Evolutionary conservation across 2,888 invertebrate genomes (phyloP).

Genomic region (Amphipyra tragopoginis): DNA sequence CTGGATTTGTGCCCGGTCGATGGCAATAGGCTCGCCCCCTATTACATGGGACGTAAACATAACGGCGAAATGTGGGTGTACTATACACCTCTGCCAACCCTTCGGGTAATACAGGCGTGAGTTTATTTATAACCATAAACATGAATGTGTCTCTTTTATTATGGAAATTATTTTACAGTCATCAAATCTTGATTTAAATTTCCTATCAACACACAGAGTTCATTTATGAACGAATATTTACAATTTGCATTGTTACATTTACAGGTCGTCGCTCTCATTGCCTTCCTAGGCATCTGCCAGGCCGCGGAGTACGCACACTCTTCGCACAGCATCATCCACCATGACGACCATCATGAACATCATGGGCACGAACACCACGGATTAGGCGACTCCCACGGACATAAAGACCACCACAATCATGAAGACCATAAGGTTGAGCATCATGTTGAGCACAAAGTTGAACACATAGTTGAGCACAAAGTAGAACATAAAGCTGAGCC

Average conservation of each 20-base stretch:
- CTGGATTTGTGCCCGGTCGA: too few relatives aligned
- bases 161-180: background rate
- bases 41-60: too few relatives aligned
- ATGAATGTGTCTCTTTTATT: too few relatives aligned
- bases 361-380: slow-evolving; percentile 23
- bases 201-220: too few relatives aligned
- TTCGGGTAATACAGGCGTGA: too few relatives aligned
- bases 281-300: slow-evolving; percentile 60
- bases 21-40: too few relatives aligned
- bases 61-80: too few relatives aligned
- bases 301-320: slow-evolving; percentile 65
- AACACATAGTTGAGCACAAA: background rate
- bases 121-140: too few relatives aligned
- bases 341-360: slow-evolving; percentile 39
- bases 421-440: background rate
- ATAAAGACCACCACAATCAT: slow-evolving; percentile 8
- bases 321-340: slow-evolving; percentile 63
- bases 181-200: too few relatives aligned
- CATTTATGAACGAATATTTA: background rate
- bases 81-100: too few relatives aligned
- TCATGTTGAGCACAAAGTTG: too few relatives aligned
- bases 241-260: slow-evolving; percentile 20
- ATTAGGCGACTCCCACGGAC: slow-evolving; percentile 6
- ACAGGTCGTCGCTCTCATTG: slow-evolving; percentile 61
- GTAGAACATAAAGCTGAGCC: slow-evolving; percentile 15